Conservation (phyloP, 2,113 vertebrate species). For the Amblyornis subalaris region DNA sequence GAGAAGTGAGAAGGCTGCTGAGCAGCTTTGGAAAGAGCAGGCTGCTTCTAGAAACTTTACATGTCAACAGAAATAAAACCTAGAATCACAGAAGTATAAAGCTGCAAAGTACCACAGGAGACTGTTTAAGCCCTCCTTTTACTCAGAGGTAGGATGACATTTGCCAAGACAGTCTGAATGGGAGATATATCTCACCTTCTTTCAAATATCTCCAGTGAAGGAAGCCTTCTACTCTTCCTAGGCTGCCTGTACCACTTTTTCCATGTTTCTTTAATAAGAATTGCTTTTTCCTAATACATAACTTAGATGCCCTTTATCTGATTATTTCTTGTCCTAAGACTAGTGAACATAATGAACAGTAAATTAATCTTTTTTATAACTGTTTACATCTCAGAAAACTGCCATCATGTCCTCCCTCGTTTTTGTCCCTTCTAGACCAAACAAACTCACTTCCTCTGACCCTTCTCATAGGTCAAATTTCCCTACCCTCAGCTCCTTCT, state of each 20-base stretch:
- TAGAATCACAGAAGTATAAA: neutral
- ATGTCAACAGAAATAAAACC: neutral
- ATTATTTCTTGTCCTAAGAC: neutral
- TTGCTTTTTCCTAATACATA: neutral
- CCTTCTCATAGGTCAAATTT: neutral
- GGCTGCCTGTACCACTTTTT: neutral
- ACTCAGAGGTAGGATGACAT: neutral
- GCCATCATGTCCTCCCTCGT: neutral
- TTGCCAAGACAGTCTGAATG: neutral
- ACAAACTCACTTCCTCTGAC: slow-evolving; percentile 11
- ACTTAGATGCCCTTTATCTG: neutral
- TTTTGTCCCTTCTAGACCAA: neutral
- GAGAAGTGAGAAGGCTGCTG: neutral
- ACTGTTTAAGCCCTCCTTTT: neutral
- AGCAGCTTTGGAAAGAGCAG: neutral
- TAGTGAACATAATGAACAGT: neutral
- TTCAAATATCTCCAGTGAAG: neutral
- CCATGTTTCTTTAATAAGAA: neutral
- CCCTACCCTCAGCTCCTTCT: neutral
- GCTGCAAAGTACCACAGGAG: neutral
- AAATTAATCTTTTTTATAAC: neutral
- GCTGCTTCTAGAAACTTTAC: neutral
- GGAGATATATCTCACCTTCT: neutral
- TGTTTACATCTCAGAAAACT: neutral
- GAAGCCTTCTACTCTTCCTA: neutral